phyloP scores from a whole-genome alignment of 2,113 vertebrate species.

The Leucosticte australis region DNA sequence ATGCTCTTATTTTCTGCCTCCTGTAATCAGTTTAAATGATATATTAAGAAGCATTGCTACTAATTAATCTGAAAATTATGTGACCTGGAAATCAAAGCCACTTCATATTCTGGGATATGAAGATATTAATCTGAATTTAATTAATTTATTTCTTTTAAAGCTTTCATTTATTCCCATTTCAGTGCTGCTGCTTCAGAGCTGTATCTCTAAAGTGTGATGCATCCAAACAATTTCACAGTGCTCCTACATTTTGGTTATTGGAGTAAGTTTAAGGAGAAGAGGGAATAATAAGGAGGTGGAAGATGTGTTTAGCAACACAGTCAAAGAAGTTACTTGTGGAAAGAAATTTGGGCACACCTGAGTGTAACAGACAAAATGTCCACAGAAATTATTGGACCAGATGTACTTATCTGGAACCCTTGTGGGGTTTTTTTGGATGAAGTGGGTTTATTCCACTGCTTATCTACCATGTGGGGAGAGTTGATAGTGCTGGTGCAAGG shows the following conservation, averaged over 20 bases:
- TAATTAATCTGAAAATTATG: constrained; percentile 39
- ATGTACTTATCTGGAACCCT: not conserved
- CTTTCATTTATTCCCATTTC: not conserved
- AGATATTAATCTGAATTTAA: not conserved
- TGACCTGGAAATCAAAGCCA: constrained; percentile 21
- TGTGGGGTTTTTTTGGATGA: not conserved
- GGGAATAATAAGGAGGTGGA: not conserved
- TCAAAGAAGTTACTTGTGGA: not conserved
- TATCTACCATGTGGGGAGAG: not conserved
- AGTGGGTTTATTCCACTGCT: not conserved
- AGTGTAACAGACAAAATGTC: not conserved
- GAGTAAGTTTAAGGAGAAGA: not conserved
- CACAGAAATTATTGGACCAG: not conserved
- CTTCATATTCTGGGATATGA: not conserved
- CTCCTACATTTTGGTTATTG: not conserved
- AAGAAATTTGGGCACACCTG: not conserved
- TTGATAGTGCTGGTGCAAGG: not conserved
- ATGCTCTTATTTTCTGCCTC: constrained; percentile 19
- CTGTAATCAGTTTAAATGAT: constrained; percentile 30
- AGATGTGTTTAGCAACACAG: not conserved
- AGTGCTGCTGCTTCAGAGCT: not conserved
- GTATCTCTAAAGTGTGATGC: not conserved
- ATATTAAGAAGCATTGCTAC: constrained; percentile 21
- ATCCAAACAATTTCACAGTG: not conserved
- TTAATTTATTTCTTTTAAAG: not conserved